Evolutionary conservation across 23 tunicate genomes (phyloP).

Genomic region (Diplosoma virens): DNA sequence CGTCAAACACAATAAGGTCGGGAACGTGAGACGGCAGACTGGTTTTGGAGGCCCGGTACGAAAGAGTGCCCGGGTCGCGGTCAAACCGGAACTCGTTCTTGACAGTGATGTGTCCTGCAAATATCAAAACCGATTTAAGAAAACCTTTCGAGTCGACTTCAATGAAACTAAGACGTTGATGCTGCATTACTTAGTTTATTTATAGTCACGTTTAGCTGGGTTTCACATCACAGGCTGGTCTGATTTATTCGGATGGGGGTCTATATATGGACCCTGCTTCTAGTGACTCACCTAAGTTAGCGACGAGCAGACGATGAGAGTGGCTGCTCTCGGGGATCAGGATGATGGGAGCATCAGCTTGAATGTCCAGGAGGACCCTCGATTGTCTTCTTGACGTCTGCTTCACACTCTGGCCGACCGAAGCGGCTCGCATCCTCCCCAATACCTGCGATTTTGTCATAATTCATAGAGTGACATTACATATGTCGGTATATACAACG

Average conservation of each 20-base stretch:
- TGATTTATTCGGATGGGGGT: too few species aligned
- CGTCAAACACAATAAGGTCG: too few species aligned
- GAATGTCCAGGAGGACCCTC: slow-evolving; percentile 66
- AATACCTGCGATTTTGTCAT: slow-evolving; percentile 66
- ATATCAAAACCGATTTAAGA: too few species aligned
- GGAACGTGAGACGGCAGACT: too few species aligned
- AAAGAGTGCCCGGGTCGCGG: slow-evolving; percentile 64
- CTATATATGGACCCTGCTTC: too few species aligned
- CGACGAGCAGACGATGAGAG: slow-evolving; percentile 68
- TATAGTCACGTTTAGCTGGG: too few species aligned
- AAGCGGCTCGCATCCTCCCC: slow-evolving; percentile 89
- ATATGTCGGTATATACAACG: too few species aligned
- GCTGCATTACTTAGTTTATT: too few species aligned
- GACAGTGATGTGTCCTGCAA: slow-evolving; percentile 55
- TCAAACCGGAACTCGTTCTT: slow-evolving; percentile 49
- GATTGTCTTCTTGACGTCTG: slow-evolving; percentile 64
- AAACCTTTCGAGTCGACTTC: too few species aligned
- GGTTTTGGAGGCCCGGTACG: not conserved
- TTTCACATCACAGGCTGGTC: too few species aligned
- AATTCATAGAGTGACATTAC: too few species aligned
- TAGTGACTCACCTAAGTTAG: slow-evolving; percentile 68
- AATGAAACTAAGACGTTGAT: too few species aligned
- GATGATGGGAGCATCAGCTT: slow-evolving; percentile 74
- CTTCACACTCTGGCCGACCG: slow-evolving; percentile 83
- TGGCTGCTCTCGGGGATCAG: slow-evolving; percentile 91